Conservation (phyloP, 1,140 invertebrate genomes). For the Ctenoplectra terminalis region DNA sequence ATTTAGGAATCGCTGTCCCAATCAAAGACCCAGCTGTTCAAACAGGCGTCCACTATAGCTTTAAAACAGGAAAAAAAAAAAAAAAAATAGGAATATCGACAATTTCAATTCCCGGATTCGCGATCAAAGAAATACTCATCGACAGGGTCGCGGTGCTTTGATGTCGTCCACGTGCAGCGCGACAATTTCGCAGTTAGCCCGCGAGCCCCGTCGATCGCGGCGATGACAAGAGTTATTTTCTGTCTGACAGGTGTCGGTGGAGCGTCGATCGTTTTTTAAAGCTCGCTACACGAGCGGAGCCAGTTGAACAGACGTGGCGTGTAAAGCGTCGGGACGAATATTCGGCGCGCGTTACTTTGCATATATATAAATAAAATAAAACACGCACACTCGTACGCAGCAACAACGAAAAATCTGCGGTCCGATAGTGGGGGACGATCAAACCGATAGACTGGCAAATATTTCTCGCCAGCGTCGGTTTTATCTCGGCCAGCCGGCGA, state of each 20-base stretch:
- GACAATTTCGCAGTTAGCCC: slow-evolving; percentile 40
- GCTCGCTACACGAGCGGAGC: slow-evolving; percentile 53
- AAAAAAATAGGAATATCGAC: not conserved
- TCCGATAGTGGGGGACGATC: slow-evolving; percentile 11
- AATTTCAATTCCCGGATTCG: not conserved
- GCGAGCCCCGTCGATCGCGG: slow-evolving; percentile 52
- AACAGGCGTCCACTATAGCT: not conserved
- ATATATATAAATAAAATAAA: slow-evolving; percentile 44
- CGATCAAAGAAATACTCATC: slow-evolving; percentile 29
- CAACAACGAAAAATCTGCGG: slow-evolving; percentile 3
- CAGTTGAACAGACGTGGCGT: slow-evolving; percentile 60
- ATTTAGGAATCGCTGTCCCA: no score
- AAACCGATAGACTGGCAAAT: slow-evolving; percentile 26
- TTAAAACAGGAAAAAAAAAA: no score
- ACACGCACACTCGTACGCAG: not conserved
- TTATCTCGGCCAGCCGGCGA: not conserved
- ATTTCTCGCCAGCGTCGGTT: slow-evolving; percentile 21
- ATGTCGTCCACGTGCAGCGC: not conserved
- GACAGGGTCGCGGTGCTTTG: slow-evolving; percentile 19
- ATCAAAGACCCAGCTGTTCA: not conserved
- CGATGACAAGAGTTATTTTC: slow-evolving; percentile 68
- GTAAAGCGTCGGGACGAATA: slow-evolving; percentile 50
- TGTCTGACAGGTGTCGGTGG: slow-evolving; percentile 67
- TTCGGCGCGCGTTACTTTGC: slow-evolving; percentile 50
- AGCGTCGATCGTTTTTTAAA: slow-evolving; percentile 53